Evolutionary conservation across 2,888 invertebrate species (phyloP), one percentile per base, ranked within the genome.

Genomic region (Sarcophaga rosellei): DNA sequence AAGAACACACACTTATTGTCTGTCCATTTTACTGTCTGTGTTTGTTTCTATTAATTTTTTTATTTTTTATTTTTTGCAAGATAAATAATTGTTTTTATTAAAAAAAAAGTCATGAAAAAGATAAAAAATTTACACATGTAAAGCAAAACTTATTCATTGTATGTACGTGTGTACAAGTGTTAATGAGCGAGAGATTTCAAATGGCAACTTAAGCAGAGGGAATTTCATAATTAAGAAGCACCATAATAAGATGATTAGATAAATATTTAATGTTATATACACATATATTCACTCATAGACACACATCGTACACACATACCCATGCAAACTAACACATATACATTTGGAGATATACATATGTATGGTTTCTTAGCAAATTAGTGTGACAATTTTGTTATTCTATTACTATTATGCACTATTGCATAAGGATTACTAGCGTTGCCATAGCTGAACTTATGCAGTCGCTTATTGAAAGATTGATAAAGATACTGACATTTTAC

Each of bases 181-280:
- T 63, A 63, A 53, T 53, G 23, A 63, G 25, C 10, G 5, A 65
- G 15, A 65, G 15, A 65, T 12, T 23, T 21, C 12, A 21, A 23
- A 63, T 21, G 4, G 12, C 10, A 12, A 23, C 63, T 23, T 11
- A 20, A 63, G 23, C 17, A 35, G 20, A 44, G 3, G 66, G 66
- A 66, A 57, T 76, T 66, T 17, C 15, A 62, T 72, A 69, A 80
- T 84, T 80, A 72, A 80, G 81, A 80, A 84, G 53, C 53, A 53
- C 17, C 57, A 73, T 80, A 84, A 76, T 77, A 66, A 84, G 53
- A 76, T 80, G 84, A 84, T 84, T 72, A 80, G 84, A 84, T 80
- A 84, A 76, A 77, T 65, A 70, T 59, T 70, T 72, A 57, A 72
- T 15, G 35, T 15, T 66, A 35, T 35, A 12, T 44, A 12, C 44